Conservation (phyloP, 2,888 invertebrate species). For the Psylliodes chrysocephalus region DNA sequence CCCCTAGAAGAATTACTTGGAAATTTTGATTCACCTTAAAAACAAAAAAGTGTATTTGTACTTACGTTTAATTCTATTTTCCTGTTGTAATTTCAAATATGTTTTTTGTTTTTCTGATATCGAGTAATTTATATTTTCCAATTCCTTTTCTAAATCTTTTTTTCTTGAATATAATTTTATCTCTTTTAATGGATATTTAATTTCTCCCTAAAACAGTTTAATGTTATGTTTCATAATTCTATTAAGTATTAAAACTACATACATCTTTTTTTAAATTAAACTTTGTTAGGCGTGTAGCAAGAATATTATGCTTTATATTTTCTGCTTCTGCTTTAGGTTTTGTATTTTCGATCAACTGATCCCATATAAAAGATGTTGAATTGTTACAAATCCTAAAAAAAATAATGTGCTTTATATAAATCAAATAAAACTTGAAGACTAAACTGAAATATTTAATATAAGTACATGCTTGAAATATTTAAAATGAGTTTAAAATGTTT, state of each 20-base stretch:
- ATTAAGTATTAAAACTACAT: slow-evolving; percentile 11
- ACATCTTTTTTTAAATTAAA: slow-evolving; percentile 43
- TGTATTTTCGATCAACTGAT: slow-evolving; percentile 46
- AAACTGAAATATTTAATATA: no score
- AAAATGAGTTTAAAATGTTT: no score
- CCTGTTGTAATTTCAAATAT: slow-evolving; percentile 24
- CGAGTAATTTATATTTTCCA: slow-evolving; percentile 9
- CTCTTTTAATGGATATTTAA: slow-evolving; percentile 42
- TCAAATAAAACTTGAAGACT: no score
- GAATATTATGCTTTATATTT: slow-evolving; percentile 43
- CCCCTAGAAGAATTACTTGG: no score
- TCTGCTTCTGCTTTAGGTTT: slow-evolving; percentile 44
- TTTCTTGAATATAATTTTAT: slow-evolving; percentile 43
- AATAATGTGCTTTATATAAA: no score
- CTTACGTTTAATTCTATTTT: slow-evolving; percentile 44
- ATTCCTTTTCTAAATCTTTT: slow-evolving; percentile 32
- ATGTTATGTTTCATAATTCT: no score
- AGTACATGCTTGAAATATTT: no score
- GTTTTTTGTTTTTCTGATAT: slow-evolving; percentile 7
- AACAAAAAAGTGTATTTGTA: slow-evolving; percentile 5
- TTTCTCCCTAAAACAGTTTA: slow-evolving; percentile 44
- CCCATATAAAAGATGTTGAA: slow-evolving; percentile 49
- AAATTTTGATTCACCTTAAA: neutral
- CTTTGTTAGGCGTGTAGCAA: slow-evolving; percentile 44
- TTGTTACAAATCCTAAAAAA: slow-evolving; percentile 47